phyloP scores from a whole-genome alignment of 2,797 vertebrate species.

The Pelochelys cantorii region DNA sequence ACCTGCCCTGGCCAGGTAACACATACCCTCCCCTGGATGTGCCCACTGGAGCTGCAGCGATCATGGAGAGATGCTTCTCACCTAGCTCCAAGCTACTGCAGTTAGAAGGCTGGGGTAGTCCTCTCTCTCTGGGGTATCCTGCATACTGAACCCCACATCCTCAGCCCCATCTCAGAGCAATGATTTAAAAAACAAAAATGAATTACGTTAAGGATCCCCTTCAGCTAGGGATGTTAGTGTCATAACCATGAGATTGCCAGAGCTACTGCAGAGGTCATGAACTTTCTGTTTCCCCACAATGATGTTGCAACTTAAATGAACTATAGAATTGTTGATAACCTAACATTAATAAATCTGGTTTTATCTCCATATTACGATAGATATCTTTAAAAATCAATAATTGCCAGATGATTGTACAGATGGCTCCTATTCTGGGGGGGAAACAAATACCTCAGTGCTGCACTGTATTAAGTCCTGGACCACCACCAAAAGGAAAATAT shows the following conservation, averaged over 20 bases:
- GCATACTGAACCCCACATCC: too few relatives aligned
- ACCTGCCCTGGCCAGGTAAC: too few relatives aligned
- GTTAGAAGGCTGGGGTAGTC: too few relatives aligned
- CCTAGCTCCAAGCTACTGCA: too few relatives aligned
- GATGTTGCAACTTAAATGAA: not conserved
- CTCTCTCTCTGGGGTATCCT: too few relatives aligned
- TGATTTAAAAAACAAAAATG: too few relatives aligned
- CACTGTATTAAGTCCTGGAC: constrained; percentile 43
- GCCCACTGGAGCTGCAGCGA: too few relatives aligned
- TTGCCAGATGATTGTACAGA: not conserved
- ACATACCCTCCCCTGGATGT: too few relatives aligned
- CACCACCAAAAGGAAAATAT: constrained; percentile 41
- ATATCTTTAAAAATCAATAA: not conserved
- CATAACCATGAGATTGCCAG: rapidly evolving
- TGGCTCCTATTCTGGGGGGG: not conserved
- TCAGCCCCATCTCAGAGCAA: too few relatives aligned
- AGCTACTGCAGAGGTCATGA: not conserved
- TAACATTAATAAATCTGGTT: not conserved
- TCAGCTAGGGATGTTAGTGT: not conserved
- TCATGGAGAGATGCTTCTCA: too few relatives aligned
- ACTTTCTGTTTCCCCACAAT: not conserved
- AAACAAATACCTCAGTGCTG: not conserved
- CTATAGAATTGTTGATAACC: not conserved
- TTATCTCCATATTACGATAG: not conserved
- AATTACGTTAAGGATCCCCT: not conserved